Conservation (phyloP, 2,888 invertebrate genomes). For the Copidosoma aretas region DNA sequence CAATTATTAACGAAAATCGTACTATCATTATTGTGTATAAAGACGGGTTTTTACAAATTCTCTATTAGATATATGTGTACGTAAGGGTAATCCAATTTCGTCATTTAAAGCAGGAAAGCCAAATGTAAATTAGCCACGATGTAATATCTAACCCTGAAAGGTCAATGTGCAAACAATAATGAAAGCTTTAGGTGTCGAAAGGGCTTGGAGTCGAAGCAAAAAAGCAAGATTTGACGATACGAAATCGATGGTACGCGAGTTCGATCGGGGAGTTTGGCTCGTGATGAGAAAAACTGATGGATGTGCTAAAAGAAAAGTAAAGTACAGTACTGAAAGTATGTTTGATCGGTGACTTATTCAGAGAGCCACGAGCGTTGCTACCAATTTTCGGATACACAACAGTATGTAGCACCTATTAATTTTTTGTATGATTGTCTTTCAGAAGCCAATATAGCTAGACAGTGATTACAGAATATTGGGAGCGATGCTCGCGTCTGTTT, state of each 20-base stretch:
- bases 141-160: not conserved
- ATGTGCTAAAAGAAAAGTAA: not conserved
- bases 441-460: no score
- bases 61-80: conserved; percentile 1
- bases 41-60: conserved; percentile 3
- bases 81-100: conserved; percentile 12
- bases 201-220: not conserved
- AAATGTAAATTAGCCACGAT: conserved; percentile 16
- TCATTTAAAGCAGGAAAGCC: conserved; percentile 28
- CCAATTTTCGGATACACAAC: no score
- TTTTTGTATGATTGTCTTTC: no score
- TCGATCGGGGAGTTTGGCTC: conserved; percentile 5
- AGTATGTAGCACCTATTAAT: no score
- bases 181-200: conserved; percentile 13
- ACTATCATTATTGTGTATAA: not conserved
- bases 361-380: no score
- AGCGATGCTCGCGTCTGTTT: no score
- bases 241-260: conserved; percentile 5
- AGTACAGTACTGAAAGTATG: not conserved
- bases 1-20: conserved; percentile 1
- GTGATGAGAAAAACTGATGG: conserved; percentile 16
- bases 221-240: conserved; percentile 6
- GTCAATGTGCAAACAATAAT: not conserved
- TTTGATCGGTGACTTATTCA: not conserved
- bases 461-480: no score